phyloP scores from a whole-genome alignment of 1,140 invertebrate species.

The Delia radicum region DNA sequence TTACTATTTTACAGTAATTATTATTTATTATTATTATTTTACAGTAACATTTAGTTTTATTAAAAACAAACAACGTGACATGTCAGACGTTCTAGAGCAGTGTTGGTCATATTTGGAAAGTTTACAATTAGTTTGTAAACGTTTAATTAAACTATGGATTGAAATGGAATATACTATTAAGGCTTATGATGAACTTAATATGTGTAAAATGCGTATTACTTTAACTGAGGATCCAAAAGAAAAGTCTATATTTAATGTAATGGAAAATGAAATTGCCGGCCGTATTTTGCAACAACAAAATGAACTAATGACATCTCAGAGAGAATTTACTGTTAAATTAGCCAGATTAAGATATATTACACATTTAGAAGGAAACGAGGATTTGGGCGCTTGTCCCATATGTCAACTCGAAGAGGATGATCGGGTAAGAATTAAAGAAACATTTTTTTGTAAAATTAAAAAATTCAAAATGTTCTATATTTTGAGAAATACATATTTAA shows the following conservation, averaged over 20 bases:
- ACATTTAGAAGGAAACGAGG: constrained; percentile 45
- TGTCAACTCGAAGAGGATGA: constrained; percentile 59
- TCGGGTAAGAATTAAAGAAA: constrained; percentile 40
- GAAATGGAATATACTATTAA: constrained; percentile 51
- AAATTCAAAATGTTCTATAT: not conserved
- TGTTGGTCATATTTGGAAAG: constrained; percentile 64
- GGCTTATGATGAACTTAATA: constrained; percentile 72
- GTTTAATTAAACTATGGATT: constrained; percentile 49
- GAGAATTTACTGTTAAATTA: constrained; percentile 38
- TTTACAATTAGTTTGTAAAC: constrained; percentile 70
- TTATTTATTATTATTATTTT: not conserved
- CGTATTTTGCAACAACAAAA: constrained; percentile 33
- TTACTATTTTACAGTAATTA: not conserved
- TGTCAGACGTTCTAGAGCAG: constrained; percentile 39
- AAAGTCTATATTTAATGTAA: constrained; percentile 42
- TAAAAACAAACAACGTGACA: constrained; percentile 27
- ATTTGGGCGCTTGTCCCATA: constrained; percentile 70
- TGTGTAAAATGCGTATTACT: constrained; percentile 68
- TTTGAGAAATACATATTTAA: not conserved
- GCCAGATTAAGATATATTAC: constrained; percentile 49
- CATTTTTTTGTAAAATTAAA: not conserved
- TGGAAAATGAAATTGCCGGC: constrained; percentile 36
- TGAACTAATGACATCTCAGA: constrained; percentile 39
- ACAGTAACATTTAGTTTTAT: constrained; percentile 40
- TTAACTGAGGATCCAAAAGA: constrained; percentile 42